Evolutionary conservation across 2,888 invertebrate genomes (phyloP).

Genomic region (Acronicta psi): DNA sequence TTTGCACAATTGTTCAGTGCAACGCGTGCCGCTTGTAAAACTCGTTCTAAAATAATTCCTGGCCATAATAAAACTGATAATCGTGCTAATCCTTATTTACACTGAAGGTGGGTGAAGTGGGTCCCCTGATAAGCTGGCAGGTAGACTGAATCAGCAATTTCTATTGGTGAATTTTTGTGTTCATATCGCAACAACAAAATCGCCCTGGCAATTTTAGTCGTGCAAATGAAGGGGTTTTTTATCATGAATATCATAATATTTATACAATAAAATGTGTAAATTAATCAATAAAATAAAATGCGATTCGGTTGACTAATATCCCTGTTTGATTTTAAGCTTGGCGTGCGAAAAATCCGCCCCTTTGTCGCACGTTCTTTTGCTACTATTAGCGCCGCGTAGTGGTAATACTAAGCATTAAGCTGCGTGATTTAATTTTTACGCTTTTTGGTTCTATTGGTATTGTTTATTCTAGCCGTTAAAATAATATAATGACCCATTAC

Average conservation of each 20-base stretch:
- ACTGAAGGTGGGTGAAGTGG: conserved; percentile 83
- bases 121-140: conserved; percentile 78
- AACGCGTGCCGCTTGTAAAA: conserved; percentile 65
- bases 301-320: conserved; percentile 32
- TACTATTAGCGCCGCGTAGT: conserved; percentile 49
- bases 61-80: conserved; percentile 83
- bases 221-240: conserved; percentile 55
- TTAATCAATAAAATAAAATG: conserved; percentile 53
- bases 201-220: conserved; percentile 47
- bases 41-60: conserved; percentile 76
- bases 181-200: conserved; percentile 60
- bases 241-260: conserved; percentile 57
- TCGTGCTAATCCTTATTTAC: conserved; percentile 84
- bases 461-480: too few relatives aligned
- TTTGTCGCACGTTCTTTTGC: conserved; percentile 23
- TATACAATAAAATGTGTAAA: conserved; percentile 52
- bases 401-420: conserved; percentile 17
- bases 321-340: conserved; percentile 42
- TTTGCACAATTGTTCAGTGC: conserved; percentile 83
- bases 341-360: conserved; percentile 35
- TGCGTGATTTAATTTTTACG: background rate
- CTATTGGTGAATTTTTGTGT: conserved; percentile 73
- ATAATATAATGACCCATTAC: too few relatives aligned
- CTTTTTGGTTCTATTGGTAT: too few relatives aligned
- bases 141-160: conserved; percentile 72